phyloP scores from a whole-genome alignment of 2,888 invertebrate species.

The Hyppa rectilinea region DNA sequence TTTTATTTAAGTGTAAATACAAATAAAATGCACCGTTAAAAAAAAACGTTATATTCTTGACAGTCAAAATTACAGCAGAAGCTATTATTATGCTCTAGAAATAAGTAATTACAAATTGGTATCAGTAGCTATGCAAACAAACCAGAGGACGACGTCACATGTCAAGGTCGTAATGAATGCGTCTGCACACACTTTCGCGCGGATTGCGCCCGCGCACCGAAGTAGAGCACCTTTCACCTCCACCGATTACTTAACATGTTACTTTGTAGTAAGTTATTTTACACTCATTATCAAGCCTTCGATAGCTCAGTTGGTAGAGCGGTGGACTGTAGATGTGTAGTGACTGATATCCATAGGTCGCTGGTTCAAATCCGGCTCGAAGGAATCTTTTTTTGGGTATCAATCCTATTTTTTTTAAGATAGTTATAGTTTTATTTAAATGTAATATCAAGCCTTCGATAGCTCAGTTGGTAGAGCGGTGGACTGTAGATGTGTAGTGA shows the following conservation, averaged over 20 bases:
- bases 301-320: constrained; percentile 91
- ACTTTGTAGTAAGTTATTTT: constrained; percentile 45
- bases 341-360: constrained; percentile 90
- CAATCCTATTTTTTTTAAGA: not conserved
- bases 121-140: not conserved
- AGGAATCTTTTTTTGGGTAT: constrained; percentile 78
- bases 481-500: constrained; percentile 83
- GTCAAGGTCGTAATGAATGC: constrained; percentile 40
- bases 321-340: constrained; percentile 87
- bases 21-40: not conserved
- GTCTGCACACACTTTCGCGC: constrained; percentile 39
- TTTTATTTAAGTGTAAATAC: not conserved
- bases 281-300: constrained; percentile 76
- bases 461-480: constrained; percentile 91
- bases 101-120: not conserved
- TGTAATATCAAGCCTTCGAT: constrained; percentile 64
- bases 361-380: constrained; percentile 92
- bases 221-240: constrained; percentile 70
- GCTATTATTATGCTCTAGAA: not conserved
- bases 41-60: not conserved
- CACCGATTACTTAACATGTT: constrained; percentile 52
- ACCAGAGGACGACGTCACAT: not conserved
- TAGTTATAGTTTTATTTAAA: not conserved
- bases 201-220: constrained; percentile 40
- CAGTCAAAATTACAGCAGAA: not conserved